Evolutionary conservation across 2,113 vertebrate species (phyloP), one percentile per base, ranked within the genome.

Genomic region (Cnemophilus loriae): DNA sequence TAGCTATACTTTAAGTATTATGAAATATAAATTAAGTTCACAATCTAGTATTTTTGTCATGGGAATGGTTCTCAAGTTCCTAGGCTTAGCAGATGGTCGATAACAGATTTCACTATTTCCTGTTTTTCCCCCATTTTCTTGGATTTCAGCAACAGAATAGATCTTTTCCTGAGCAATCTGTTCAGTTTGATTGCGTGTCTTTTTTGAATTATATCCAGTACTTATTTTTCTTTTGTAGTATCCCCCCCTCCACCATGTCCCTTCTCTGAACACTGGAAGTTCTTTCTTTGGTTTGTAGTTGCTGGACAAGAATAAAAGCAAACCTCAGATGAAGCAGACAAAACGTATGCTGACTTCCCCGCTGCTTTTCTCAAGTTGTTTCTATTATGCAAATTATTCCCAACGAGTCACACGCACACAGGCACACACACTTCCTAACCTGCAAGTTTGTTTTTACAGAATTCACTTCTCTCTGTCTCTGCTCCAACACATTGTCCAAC

Each of bases 71-170:
- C 92, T 96, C 92, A 64, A 96, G 79, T 97, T 96, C 83, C 64
- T 86, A 86, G 60, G 95, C 95, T 95, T 75, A 97, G 85, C 96
- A 96, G 95, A 97, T 96, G 95, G 95, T 93, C 0, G 93, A 90
- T 96, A 97, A 97, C 96, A 97, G 95, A 96, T 97, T 96, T 96
- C 96, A 95, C 95, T 96, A 96, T 93, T 96, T 97, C 95, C 96
- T 96, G 92, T 96, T 96, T 96, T 97, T 95, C 85, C 96, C 78
- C 95, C 95, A 95, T 97, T 97, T 97, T 97, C 92, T 96, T 97
- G 95, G 95, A 97, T 97, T 97, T 97, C 95, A 92, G 95, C 83
- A 94, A 96, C 93, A 96, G 95, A 96, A 97, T 96, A 96, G 95
- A 95, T 96, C 92, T 96, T 96, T 96, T 96, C 95, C 95, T 96